Base-by-base conservation (phyloP, 2,888 invertebrate genomes). In the Conistra vaccinii region DNA sequence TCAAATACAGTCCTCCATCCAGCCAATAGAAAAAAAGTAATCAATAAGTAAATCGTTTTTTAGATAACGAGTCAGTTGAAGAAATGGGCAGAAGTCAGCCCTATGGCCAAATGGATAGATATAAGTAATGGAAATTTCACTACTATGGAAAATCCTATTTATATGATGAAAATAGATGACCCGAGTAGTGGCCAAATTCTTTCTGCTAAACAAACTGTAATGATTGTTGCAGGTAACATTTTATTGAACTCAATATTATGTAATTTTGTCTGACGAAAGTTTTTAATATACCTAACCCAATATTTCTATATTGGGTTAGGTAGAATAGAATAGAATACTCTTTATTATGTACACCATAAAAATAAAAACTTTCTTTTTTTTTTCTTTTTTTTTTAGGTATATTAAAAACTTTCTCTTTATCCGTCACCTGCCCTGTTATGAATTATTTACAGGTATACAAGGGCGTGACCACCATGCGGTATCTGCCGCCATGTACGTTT, bases 391-490 rank as follows among this genome's bases (percentile, higher is more conserved):
- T n/a, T n/a, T n/a, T n/a, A n/a, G n/a, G n/a, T n/a, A n/a, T n/a
- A n/a, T n/a, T n/a, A n/a, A n/a, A 58, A 39, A 12, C 10, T 61
- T 39, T 29, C 7, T 74, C 51, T n/a, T 61, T n/a, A 66, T 26
- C 6, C 48, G n/a, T 51, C 9, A 48, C 20, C 12, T 7, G 23
- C 12, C 17, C 14, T 71, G 7, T 14, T 58, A 58, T 51, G 3
- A 73, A 51, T 60, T 73, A 60, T 76, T 88, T 87, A 42, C 84
- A 96, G 96, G 96, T 72, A 95, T 96, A 39, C 95, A 94, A 85
- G 96, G 96, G 0, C 92, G 95, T 62, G 96, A 96, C 77, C 96
- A 96, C 60, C 93, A 95, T 65, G 95, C 96, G 1, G 96, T 96
- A 2, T 88, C 95, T 23, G 93, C 95, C 0, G 95, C 96, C 0